Percentiles rank a stretch among this genome's conserved stretches.
These are phyloP conservation scores for Thymelicus acteon DNA, from an alignment of 2,888 invertebrate genomes.

Conservation along the genomic window DNA sequence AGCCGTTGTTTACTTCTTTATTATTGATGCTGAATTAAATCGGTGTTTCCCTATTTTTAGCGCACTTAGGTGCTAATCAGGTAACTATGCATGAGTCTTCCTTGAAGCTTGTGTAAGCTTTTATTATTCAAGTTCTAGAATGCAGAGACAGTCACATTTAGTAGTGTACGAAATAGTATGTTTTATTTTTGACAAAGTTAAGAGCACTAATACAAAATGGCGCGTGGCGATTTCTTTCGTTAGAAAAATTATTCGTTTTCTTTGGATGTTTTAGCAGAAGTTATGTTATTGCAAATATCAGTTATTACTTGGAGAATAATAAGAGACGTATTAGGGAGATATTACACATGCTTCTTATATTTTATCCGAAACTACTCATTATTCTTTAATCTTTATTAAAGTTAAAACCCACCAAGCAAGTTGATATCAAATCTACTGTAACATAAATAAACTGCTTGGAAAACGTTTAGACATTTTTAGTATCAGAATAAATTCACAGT, in stretches of 20 bases:
- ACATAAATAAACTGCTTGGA: no score
- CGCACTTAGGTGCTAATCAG: conserved; percentile 80
- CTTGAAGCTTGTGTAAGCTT: conserved; percentile 45
- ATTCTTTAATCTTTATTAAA: no score
- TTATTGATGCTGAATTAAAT: conserved; percentile 31
- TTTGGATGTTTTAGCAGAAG: neutral
- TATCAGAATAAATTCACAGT: no score
- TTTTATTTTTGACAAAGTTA: neutral
- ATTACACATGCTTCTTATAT: no score
- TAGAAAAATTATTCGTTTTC: neutral
- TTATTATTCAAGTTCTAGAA: conserved; percentile 27
- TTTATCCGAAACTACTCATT: no score
- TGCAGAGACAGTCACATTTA: conserved; percentile 8
- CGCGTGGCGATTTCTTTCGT: neutral
- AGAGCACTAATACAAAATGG: conserved; percentile 6
- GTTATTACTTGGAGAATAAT: no score
- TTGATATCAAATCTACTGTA: no score
- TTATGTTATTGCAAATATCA: neutral
- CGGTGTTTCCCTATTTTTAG: conserved; percentile 76
- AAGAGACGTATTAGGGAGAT: no score
- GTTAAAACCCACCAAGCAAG: no score
- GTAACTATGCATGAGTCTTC: conserved; percentile 70
- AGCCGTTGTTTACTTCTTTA: conserved; percentile 38
- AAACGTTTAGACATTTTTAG: no score
- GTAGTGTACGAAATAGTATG: conserved; percentile 1